Conservation (phyloP, 2,113 vertebrate species). For the Hypocryptadius cinnamomeus region DNA sequence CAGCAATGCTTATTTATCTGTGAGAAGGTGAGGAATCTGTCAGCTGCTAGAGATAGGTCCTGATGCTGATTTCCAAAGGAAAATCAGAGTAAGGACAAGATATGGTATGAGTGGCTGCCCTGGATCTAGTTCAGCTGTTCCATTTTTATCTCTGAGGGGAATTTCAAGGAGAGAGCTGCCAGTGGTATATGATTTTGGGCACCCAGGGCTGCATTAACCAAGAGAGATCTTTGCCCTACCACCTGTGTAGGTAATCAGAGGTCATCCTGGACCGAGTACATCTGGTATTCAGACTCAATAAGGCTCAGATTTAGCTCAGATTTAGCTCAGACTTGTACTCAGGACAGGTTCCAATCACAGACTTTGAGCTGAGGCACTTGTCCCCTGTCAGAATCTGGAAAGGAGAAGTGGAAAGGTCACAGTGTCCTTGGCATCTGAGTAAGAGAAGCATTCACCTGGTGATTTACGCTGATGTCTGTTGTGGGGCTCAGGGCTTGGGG, state of each 20-base stretch:
- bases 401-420: not conserved
- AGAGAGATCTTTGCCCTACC: not conserved
- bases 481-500: not conserved
- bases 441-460: not conserved
- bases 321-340: not conserved
- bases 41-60: not conserved
- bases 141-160: not conserved
- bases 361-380: not conserved
- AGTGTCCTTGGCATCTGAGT: not conserved
- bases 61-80: not conserved
- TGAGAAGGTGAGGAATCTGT: not conserved
- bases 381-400: not conserved
- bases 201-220: not conserved
- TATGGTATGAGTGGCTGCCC: not conserved
- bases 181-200: not conserved
- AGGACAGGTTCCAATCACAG: not conserved
- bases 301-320: not conserved
- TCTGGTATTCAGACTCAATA: not conserved
- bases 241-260: not conserved
- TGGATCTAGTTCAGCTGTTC: not conserved
- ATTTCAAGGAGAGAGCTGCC: not conserved
- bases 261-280: not conserved
- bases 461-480: not conserved
- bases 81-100: not conserved
- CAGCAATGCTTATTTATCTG: not conserved